Percentiles rank a stretch among this genome's conserved stretches.
Evolutionary conservation across 1,140 invertebrate genomes (phyloP).

Genomic region (Papilio aristodemus): DNA sequence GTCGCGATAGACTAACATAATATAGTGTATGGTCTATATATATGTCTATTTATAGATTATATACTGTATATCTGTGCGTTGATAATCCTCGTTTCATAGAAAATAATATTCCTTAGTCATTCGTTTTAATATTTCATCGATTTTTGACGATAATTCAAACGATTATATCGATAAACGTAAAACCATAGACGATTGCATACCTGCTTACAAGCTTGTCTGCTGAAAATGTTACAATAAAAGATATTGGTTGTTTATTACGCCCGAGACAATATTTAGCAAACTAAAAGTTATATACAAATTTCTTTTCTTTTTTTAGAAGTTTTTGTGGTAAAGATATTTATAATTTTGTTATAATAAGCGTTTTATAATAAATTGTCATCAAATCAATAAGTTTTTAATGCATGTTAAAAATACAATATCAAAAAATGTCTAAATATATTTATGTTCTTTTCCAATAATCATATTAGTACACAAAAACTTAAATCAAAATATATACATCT

Average conservation of each 20-base stretch:
- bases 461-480: too few species aligned
- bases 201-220: slow-evolving; percentile 12
- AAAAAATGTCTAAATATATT: neutral
- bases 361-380: neutral
- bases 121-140: neutral
- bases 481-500: too few species aligned
- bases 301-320: neutral
- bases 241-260: neutral
- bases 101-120: neutral
- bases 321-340: neutral
- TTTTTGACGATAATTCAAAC: neutral
- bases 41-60: too few species aligned
- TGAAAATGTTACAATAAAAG: neutral
- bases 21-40: too few species aligned
- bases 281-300: neutral
- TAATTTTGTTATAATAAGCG: neutral
- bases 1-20: neutral
- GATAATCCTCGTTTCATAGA: neutral
- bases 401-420: neutral
- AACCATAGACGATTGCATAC: slow-evolving; percentile 6
- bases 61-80: too few species aligned
- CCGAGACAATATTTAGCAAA: neutral
- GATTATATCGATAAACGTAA: neutral
- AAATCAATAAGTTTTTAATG: neutral
- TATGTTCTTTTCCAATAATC: too few species aligned